phyloP scores from a whole-genome alignment of 2,888 invertebrate species.

The Lasioglossum leucozonium region DNA sequence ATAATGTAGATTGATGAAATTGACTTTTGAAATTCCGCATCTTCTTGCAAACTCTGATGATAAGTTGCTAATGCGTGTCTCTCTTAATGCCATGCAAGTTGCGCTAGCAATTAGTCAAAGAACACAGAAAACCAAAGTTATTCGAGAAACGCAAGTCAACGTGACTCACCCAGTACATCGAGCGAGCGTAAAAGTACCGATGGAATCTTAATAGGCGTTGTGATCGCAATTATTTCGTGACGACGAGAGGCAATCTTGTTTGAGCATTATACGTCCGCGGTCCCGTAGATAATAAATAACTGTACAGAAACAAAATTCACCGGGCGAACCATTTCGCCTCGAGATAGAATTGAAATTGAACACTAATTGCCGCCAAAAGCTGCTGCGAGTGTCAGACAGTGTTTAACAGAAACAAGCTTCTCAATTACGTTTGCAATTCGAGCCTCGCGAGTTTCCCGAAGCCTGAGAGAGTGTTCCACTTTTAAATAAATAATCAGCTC shows the following conservation, averaged over 20 bases:
- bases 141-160: neutral
- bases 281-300: neutral
- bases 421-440: too few species aligned
- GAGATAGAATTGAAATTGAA: neutral
- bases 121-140: neutral
- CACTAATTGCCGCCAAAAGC: neutral
- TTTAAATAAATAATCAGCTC: too few species aligned
- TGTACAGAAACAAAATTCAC: neutral
- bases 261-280: neutral
- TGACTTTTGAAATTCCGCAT: neutral
- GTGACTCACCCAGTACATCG: neutral
- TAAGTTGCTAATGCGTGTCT: neutral
- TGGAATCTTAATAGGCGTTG: slow-evolving; percentile 1
- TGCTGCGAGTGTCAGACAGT: too few species aligned
- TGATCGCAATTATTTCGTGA: neutral
- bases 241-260: neutral
- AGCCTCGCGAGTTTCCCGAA: too few species aligned
- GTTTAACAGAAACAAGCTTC: too few species aligned
- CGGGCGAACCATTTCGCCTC: neutral
- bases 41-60: neutral
- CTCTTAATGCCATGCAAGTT: neutral
- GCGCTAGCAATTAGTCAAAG: neutral
- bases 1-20: too few species aligned
- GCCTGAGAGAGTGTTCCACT: too few species aligned
- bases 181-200: neutral